These are phyloP conservation scores for Stenoptilia bipunctidactyla DNA, from an alignment of 2,888 invertebrate species.

Conservation along the genomic window DNA sequence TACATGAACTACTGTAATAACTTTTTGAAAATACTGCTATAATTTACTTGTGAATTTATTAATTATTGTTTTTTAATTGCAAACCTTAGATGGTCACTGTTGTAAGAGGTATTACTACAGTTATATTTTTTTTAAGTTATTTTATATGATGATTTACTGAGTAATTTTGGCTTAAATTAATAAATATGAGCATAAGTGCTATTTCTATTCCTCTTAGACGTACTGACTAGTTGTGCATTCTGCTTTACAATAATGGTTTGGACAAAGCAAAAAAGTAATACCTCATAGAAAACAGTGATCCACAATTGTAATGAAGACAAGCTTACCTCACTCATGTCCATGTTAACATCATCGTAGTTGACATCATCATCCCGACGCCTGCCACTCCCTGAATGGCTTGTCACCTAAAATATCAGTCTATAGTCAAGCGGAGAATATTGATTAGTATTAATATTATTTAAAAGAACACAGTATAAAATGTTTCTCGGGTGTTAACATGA, in stretches of 20 bases:
- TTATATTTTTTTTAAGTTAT: background rate
- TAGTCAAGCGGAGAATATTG: slow-evolving; percentile 73
- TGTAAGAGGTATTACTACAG: background rate
- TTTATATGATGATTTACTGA: background rate
- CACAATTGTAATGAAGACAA: slow-evolving; percentile 12
- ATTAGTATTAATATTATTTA: slow-evolving; percentile 50
- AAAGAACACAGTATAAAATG: no score
- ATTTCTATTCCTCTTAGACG: no score
- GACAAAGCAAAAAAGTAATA: no score
- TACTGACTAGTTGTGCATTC: no score
- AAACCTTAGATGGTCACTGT: no score
- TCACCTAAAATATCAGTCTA: slow-evolving; percentile 69
- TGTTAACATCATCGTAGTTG: slow-evolving; percentile 82
- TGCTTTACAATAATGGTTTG: no score
- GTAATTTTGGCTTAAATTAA: no score
- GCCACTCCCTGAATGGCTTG: slow-evolving; percentile 23
- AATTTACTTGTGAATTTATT: background rate
- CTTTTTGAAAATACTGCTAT: background rate
- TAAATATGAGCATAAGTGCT: no score
- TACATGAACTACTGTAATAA: slow-evolving; percentile 1
- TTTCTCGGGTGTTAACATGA: no score
- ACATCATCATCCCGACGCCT: slow-evolving; percentile 70
- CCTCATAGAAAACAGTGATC: no score
- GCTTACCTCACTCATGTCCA: slow-evolving; percentile 82
- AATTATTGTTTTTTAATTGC: no score